Base-by-base conservation (phyloP, 2,113 vertebrate genomes). In the Antigone vipio region DNA sequence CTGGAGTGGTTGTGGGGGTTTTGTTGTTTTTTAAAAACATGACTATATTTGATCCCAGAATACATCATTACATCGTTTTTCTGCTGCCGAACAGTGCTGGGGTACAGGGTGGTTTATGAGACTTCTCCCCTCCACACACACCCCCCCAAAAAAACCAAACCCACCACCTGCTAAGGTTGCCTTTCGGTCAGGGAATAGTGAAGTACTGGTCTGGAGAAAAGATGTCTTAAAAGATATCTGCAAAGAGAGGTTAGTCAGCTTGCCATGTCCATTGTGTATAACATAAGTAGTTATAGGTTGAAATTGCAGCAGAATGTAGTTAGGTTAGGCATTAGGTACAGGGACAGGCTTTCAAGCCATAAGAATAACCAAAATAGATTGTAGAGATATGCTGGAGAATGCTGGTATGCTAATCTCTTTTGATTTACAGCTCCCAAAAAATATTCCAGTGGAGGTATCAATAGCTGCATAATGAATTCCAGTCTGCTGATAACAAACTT, bases 401-500 rank as follows among this genome's bases (percentile, higher is more conserved):
- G 59, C 30, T 81, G 44, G 14, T 63, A 35, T 74, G 68, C 60
- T 87, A 40, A 89, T 91, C 38, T 87, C 40, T 53, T 21, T 79
- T 89, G 64, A 89, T 91, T 89, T 97, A 64, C 76, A 86, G 56
- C 64, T 94, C 64, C 13, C 11, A 26, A 79, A 77, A 88, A 86
- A 50, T 74, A 87, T 8, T 84, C 16, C 27, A 27, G 30, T 89
- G 66, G 23, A 55, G 44, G 12, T 89, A 67, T 71, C 56, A 89
- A 64, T 59, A 78, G 68, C 73, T 94, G 34, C 68, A 38, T 92
- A 87, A 85, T 91, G 30, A 87, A 72, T 87, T 89, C 60, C 72
- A 59, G 60, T 72, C 74, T 80, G 49, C 60, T 87, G 77, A 68
- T 92, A 81, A 62, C 45, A 63, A 74, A 71, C 60, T 74, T 0